These are phyloP conservation scores for Oxygymnocypris stewartii DNA, from an alignment of 2,113 vertebrate species.

Conservation along the genomic window DNA sequence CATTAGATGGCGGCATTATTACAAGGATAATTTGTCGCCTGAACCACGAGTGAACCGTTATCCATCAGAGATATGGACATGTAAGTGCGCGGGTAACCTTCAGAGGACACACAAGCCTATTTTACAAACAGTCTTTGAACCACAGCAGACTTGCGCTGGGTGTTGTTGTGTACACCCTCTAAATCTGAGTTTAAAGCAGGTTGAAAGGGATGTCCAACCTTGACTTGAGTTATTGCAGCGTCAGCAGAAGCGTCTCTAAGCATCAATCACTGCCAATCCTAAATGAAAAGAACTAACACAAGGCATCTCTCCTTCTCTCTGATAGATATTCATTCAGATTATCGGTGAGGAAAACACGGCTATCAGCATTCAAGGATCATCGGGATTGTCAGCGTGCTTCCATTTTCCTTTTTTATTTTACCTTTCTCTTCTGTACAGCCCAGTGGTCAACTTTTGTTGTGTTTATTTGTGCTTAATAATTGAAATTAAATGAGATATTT, in stretches of 20 bases:
- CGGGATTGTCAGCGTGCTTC: background rate
- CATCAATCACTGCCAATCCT: conserved; percentile 71
- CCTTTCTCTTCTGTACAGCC: no score
- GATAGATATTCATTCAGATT: conserved; percentile 69
- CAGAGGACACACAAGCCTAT: conserved; percentile 23
- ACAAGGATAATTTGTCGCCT: conserved; percentile 9
- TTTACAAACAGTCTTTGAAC: conserved; percentile 25
- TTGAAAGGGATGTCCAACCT: conserved; percentile 55
- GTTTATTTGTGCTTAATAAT: no score
- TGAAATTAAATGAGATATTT: no score
- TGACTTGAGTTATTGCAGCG: conserved; percentile 68
- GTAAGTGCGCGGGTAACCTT: conserved; percentile 1
- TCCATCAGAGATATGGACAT: background rate
- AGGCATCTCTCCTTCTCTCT: conserved; percentile 60
- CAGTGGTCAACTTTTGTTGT: no score
- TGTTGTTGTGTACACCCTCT: conserved; percentile 55
- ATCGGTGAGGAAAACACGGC: conserved; percentile 60
- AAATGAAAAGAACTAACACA: conserved; percentile 66
- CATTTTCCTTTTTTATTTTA: background rate
- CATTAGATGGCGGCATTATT: background rate
- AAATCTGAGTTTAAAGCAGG: conserved; percentile 66
- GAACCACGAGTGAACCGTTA: background rate
- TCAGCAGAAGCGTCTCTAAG: conserved; percentile 59
- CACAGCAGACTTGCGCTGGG: conserved; percentile 20
- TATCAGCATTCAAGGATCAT: conserved; percentile 55